Base-by-base conservation (phyloP, 2,888 invertebrate species). In the Bembecia ichneumoniformis region DNA sequence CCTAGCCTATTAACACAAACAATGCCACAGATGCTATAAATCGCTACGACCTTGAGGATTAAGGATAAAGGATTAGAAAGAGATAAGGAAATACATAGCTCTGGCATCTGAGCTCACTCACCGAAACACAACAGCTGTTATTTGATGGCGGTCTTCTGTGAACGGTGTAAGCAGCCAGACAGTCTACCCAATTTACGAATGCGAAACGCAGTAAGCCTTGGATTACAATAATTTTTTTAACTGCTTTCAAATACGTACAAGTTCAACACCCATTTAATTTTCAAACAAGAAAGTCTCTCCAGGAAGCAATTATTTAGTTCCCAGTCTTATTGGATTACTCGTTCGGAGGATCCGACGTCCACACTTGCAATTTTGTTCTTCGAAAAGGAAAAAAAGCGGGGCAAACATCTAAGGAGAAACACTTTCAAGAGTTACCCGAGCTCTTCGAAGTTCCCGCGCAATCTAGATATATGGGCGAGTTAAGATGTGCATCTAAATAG, bases 401-500 rank as follows among this genome's bases (percentile, higher is more conserved):
- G 56, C 64, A 61, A 64, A 65, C 59, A 62, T 55, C 59, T 52
- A 35, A 50, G 53, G 60, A 63, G 63, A 70, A 77, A 77, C 74
- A 73, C 69, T 74, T 70, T 66, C 64, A 57, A 66, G 71, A 69
- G 65, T 65, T 52, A 61, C 62, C 64, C 62, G 53, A 60, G 58
- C 59, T 62, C 62, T 62, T 60, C 64, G 63, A 72, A 79, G 58
- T 77, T 77, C 60, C 63, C 65, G 67, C 73, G 75, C 83, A 84
- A 86, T 84, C 83, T 82, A 86, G 86, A 86, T 86, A 83, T 84
- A 87, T 82, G 77, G 75, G 66, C 70, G 74, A 82, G 84, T 86
- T 86, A 83, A 86, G 86, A 87, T 87, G 86, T 81, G 81, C 86
- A 84, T 86, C 87, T 86, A 86, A 86, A 87, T 84, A 83, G 86